A percentile compares a stretch with the other conserved stretches of the same genome.
phyloP scores from a whole-genome alignment of 2,113 vertebrate genomes.

The Neomonachus schauinslandi region DNA sequence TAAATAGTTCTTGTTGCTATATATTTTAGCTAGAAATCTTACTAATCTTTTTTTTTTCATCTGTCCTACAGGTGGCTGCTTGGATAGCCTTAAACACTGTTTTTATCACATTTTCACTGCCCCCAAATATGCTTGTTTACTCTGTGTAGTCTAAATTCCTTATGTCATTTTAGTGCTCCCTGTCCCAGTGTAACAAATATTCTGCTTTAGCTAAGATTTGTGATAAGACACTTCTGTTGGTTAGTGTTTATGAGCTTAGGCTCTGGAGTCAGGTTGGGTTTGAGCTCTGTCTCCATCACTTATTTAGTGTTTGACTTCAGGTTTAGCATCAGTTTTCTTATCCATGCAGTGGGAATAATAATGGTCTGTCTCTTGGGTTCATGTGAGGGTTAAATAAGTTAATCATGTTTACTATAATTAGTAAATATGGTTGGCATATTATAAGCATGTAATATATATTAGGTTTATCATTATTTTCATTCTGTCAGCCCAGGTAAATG shows the following conservation, averaged over 20 bases:
- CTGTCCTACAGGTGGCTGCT: not conserved
- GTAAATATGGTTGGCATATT: not conserved
- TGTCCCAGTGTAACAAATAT: not conserved
- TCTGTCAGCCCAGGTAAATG: not conserved
- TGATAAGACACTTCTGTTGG: not conserved
- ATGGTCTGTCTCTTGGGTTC: not conserved
- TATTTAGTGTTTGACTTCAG: not conserved
- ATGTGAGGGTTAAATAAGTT: not conserved
- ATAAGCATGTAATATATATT: not conserved
- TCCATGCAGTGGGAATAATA: not conserved
- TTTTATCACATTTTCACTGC: not conserved
- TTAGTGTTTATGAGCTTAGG: not conserved
- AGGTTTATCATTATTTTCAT: not conserved
- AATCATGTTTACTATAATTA: conserved; percentile 11
- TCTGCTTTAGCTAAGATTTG: not conserved
- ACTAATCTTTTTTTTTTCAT: not conserved
- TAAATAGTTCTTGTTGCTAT: not conserved
- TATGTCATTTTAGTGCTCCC: not conserved
- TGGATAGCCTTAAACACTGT: not conserved
- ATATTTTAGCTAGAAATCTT: not conserved
- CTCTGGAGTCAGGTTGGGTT: not conserved
- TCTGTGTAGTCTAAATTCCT: not conserved
- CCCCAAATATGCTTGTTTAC: not conserved
- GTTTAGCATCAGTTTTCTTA: conserved; percentile 5
- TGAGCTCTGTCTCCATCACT: not conserved